phyloP scores from a whole-genome alignment of 2,113 vertebrate species.

The Ctenomys sociabilis region DNA sequence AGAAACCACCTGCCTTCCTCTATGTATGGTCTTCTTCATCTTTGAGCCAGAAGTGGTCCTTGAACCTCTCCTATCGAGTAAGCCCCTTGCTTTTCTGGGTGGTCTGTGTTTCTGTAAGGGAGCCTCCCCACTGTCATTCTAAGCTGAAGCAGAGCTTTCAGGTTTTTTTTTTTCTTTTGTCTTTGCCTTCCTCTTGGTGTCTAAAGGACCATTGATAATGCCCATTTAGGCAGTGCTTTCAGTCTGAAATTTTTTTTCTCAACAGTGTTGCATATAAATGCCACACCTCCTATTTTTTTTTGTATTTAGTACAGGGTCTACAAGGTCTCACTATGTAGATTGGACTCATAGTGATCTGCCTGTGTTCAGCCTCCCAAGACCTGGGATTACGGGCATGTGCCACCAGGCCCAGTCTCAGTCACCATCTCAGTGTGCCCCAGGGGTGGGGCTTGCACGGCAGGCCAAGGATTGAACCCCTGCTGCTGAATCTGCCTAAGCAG shows the following conservation, averaged over 20 bases:
- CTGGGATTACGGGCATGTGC: no score
- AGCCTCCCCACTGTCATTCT: background rate
- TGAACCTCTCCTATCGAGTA: background rate
- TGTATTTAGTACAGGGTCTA: no score
- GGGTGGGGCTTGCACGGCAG: no score
- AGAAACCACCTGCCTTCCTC: background rate
- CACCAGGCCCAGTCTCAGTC: no score
- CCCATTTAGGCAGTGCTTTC: background rate
- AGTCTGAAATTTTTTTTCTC: background rate
- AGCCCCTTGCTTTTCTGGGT: background rate
- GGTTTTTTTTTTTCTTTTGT: no score
- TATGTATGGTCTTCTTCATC: background rate
- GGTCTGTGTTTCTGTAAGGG: background rate
- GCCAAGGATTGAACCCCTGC: no score
- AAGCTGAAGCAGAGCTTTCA: background rate
- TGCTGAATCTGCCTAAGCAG: no score
- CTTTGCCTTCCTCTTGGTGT: background rate
- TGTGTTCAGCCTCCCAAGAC: no score
- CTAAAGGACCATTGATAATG: background rate
- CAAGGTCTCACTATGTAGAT: no score
- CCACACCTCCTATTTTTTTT: no score
- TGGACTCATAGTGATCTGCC: no score
- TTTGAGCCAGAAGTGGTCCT: background rate
- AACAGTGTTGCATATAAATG: background rate
- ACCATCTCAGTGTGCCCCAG: no score